phyloP scores from a whole-genome alignment of 2,113 vertebrate species.

The Acanthochromis polyacanthus region DNA sequence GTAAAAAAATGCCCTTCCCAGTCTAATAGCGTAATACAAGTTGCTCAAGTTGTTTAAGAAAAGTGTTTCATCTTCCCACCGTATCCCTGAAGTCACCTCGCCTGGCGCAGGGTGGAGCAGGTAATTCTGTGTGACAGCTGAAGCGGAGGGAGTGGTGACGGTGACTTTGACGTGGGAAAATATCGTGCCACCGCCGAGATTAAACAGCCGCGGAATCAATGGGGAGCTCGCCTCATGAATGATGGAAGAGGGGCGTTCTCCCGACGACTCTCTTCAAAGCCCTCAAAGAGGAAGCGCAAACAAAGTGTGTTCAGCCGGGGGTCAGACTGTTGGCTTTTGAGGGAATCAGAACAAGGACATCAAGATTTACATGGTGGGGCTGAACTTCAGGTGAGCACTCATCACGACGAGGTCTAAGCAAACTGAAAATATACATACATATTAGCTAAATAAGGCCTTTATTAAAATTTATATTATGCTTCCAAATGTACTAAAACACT shows the following conservation, averaged over 20 bases:
- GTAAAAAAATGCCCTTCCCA: conserved; percentile 6
- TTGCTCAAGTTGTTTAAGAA: conserved; percentile 13
- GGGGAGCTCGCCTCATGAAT: conserved; percentile 67
- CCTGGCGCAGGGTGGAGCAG: conserved; percentile 39
- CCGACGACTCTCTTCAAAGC: conserved; percentile 50
- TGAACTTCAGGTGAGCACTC: neutral
- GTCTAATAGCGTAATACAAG: neutral
- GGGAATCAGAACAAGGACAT: conserved; percentile 34
- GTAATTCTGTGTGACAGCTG: conserved; percentile 59
- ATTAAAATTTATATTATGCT: no score
- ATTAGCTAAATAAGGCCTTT: neutral
- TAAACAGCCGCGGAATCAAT: conserved; percentile 75
- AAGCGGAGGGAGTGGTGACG: conserved; percentile 51
- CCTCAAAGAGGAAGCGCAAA: conserved; percentile 52
- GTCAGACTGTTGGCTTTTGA: conserved; percentile 58
- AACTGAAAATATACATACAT: neutral
- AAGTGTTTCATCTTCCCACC: conserved; percentile 24
- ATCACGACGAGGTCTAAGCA: neutral
- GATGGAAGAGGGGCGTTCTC: conserved; percentile 66
- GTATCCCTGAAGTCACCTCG: conserved; percentile 50
- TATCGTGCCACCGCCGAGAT: conserved; percentile 69
- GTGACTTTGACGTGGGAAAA: conserved; percentile 72
- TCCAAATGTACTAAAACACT: no score
- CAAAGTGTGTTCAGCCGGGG: conserved; percentile 55
- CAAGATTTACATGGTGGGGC: neutral